phyloP scores from a whole-genome alignment of 1,140 invertebrate genomes.

The Drosophila ananassae region DNA sequence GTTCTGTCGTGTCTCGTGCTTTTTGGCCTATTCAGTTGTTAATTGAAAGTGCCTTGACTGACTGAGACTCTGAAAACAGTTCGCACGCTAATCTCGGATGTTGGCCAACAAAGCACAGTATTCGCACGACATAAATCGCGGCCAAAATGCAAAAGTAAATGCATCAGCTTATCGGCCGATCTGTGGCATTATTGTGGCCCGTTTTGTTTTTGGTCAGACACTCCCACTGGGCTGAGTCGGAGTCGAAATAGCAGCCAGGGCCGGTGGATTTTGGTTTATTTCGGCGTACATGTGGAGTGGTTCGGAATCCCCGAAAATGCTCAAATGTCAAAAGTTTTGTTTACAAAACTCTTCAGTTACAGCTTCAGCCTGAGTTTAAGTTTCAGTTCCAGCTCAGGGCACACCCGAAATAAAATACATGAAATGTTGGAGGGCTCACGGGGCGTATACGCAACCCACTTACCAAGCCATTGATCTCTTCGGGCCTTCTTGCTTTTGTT shows the following conservation, averaged over 20 bases:
- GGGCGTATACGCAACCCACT: constrained; percentile 59
- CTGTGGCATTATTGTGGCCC: constrained; percentile 34
- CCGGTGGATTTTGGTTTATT: neutral
- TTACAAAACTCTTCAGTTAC: constrained; percentile 44
- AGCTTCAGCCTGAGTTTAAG: neutral
- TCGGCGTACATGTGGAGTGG: constrained; percentile 28
- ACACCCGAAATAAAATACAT: constrained; percentile 1
- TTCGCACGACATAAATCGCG: constrained; percentile 67
- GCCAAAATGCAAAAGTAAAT: constrained; percentile 49
- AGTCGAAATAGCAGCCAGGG: neutral
- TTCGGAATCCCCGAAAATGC: constrained; percentile 12
- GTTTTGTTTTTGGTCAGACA: constrained; percentile 10
- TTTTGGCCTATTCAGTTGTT: constrained; percentile 40
- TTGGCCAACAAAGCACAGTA: constrained; percentile 43
- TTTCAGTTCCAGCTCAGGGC: neutral
- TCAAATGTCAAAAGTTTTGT: constrained; percentile 64
- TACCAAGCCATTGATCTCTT: constrained; percentile 59
- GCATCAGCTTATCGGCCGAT: constrained; percentile 54
- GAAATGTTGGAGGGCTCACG: constrained; percentile 7
- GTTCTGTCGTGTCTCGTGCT: neutral
- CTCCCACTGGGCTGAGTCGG: constrained; percentile 11
- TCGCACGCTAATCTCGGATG: constrained; percentile 59
- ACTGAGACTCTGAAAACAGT: constrained; percentile 21
- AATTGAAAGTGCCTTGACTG: constrained; percentile 53
- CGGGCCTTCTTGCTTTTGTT: constrained; percentile 3